These are phyloP conservation scores for Diorhabda elongata DNA, from an alignment of 1,140 invertebrate species.

Conservation along the genomic window DNA sequence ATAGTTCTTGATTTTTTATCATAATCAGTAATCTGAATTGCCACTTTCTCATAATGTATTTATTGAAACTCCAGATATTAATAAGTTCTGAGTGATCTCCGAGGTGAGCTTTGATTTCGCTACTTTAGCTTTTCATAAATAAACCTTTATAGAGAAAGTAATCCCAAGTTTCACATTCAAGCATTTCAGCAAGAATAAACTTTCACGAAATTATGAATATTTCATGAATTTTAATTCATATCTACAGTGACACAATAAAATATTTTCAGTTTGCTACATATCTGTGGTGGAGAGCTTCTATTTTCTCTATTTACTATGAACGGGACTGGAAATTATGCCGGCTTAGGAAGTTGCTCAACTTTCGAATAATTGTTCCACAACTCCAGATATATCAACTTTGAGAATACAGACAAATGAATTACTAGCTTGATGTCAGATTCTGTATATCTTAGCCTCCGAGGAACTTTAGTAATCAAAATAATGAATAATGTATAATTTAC, in stretches of 20 bases:
- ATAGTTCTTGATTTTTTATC: too few relatives aligned
- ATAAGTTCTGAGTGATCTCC: too few relatives aligned
- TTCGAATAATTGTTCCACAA: constrained; percentile 9
- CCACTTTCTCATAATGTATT: too few relatives aligned
- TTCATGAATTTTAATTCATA: constrained; percentile 8
- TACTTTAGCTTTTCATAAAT: too few relatives aligned
- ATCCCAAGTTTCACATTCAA: too few relatives aligned
- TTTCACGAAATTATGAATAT: constrained; percentile 3
- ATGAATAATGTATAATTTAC: too few relatives aligned
- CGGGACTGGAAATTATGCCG: constrained; percentile 3
- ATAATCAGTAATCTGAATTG: too few relatives aligned
- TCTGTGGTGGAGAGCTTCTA: constrained; percentile 4
- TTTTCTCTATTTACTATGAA: constrained; percentile 12
- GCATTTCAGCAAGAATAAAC: too few relatives aligned
- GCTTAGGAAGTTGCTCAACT: constrained; percentile 3
- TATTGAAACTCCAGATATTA: too few relatives aligned
- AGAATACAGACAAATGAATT: neutral
- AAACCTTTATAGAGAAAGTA: too few relatives aligned
- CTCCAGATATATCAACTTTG: constrained; percentile 11
- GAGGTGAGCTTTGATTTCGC: too few relatives aligned
- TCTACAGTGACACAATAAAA: constrained; percentile 1
- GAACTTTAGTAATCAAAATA: neutral
- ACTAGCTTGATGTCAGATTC: neutral
- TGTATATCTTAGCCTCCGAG: neutral
- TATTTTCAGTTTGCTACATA: constrained; percentile 8